A percentile compares a stretch with the other conserved stretches of the same genome.
Conservation (phyloP, 2,888 invertebrate species). For the Uropetala carovei region DNA sequence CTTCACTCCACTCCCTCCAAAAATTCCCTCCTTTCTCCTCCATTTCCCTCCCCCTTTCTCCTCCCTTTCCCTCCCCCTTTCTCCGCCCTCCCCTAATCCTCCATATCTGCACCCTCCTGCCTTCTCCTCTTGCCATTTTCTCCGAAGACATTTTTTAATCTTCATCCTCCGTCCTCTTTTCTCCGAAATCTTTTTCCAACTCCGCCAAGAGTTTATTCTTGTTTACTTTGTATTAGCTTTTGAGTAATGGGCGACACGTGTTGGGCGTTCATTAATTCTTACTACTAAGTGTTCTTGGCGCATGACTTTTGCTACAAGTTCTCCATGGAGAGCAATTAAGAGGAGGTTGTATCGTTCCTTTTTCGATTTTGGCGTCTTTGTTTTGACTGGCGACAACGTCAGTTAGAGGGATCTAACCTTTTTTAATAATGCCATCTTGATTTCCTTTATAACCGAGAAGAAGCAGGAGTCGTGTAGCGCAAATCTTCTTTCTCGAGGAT, state of each 20-base stretch:
- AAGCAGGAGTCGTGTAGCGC: neutral
- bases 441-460: neutral
- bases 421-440: neutral
- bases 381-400: neutral
- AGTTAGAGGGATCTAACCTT: neutral
- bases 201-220: slow-evolving; percentile 15
- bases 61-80: neutral
- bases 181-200: neutral
- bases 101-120: neutral
- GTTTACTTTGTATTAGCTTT: slow-evolving; percentile 46
- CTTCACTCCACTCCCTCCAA: neutral
- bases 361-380: neutral
- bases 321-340: neutral
- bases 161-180: neutral
- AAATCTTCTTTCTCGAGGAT: neutral
- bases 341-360: neutral
- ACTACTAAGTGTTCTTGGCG: slow-evolving; percentile 24
- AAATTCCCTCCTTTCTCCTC: slow-evolving; percentile 20
- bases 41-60: neutral
- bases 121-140: too few relatives aligned
- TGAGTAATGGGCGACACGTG: slow-evolving; percentile 37
- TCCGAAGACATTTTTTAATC: too few relatives aligned
- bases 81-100: neutral
- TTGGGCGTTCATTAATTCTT: slow-evolving; percentile 22
- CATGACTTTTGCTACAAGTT: neutral